Base-by-base conservation (phyloP, 2,797 vertebrate species). In the Selene dorsalis region DNA sequence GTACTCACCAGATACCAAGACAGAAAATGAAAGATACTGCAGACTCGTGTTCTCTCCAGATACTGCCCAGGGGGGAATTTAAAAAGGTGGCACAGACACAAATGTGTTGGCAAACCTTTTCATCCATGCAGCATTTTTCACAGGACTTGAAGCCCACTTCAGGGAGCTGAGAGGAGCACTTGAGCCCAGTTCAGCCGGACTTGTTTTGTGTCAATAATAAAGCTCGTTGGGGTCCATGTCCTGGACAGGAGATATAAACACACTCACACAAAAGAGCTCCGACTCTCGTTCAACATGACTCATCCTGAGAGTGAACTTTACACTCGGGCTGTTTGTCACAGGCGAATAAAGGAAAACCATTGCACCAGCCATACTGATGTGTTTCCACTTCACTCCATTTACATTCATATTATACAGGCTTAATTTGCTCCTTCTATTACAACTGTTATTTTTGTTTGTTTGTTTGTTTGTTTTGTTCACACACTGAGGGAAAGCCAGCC, bases 51-150 rank as follows among this genome's bases (percentile, higher is more conserved):
- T 30, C 32, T 82, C 67, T 35, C 47, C 70, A 82, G 76, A 84
- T 32, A 82, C 65, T 75, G 47, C 88, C 52, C 75, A 73, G 89
- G 83, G 86, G 78, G 77, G 73, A 90, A 84, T 65, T 79, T 6
- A 35, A 60, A 53, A 78, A 80, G 48, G 30, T 48, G 73, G 59
- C 7, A 22, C 66, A 61, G 41, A 68, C 28, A 62, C 55, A 53
- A 57, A 75, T 53, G 75, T 69, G 43, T 65, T 32, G n/a, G 22
- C 61, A 39, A 57, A 41, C 64, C 60, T 59, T 77, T 86, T 85
- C 26, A 47, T 69, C 55, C 22, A 17, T 10, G 57, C 28, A 50
- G 52, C 52, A 68, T 84, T 90, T 83, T 78, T 73, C 43, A 17
- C 24, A 39, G 59, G 50, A 43, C 69, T 68, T 82, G 9, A 24